phyloP scores from a whole-genome alignment of 2,888 invertebrate species.

The Oeneis ivallda region DNA sequence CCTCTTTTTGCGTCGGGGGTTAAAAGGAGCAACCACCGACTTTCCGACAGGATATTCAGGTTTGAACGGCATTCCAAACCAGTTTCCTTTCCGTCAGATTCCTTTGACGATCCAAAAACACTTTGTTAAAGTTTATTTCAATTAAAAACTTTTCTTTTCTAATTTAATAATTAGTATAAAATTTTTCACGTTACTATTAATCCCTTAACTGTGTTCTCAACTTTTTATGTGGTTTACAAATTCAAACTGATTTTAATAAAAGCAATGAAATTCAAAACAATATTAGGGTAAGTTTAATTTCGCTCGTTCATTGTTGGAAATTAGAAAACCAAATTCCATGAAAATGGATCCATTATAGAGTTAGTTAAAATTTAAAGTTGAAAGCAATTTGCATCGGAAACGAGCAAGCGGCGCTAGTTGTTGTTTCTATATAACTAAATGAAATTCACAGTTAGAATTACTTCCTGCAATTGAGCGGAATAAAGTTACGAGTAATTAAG shows the following conservation, averaged over 20 bases:
- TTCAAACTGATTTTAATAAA: conserved; percentile 2
- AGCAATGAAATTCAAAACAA: conserved; percentile 12
- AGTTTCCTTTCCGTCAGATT: no score
- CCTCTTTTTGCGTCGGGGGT: no score
- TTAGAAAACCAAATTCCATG: conserved; percentile 26
- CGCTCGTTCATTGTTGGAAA: conserved; percentile 10
- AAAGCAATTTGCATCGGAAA: conserved; percentile 31
- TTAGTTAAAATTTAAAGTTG: conserved; percentile 32
- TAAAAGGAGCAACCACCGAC: no score
- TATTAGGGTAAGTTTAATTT: conserved; percentile 13
- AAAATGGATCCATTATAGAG: conserved; percentile 31
- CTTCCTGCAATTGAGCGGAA: conserved; percentile 12
- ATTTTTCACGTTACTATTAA: no score
- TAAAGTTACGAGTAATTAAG: not conserved
- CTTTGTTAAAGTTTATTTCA: no score
- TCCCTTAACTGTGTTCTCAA: no score
- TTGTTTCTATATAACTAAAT: conserved; percentile 30
- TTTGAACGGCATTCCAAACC: no score
- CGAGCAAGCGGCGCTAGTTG: conserved; percentile 17
- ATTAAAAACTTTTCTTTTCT: no score
- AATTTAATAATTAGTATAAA: no score
- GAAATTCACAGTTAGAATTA: conserved; percentile 20
- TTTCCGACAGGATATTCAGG: no score
- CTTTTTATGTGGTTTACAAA: not conserved
- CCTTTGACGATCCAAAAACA: no score